Percentiles rank a stretch among this genome's conserved stretches.
Conservation (phyloP, 2,113 vertebrate species). For the Tenebrosternarchus preto region DNA sequence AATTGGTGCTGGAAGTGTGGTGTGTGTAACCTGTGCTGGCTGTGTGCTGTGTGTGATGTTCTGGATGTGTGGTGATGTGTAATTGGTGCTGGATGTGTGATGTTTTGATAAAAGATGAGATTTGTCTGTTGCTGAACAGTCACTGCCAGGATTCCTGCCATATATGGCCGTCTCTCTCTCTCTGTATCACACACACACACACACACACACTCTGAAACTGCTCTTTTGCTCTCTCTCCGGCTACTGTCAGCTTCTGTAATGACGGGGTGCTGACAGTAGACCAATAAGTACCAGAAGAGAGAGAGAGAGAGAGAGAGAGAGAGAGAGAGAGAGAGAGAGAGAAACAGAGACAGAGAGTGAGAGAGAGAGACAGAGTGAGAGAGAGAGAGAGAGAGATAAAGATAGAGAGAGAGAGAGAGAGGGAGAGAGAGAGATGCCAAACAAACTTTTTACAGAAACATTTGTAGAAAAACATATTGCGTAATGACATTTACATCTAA, state of each 20-base stretch:
- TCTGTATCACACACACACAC: not conserved
- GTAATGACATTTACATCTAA: not conserved
- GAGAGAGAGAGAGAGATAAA: no score
- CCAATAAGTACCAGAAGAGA: constrained; percentile 27
- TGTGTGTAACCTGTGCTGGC: not conserved
- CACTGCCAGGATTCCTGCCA: constrained; percentile 33
- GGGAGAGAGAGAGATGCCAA: not conserved
- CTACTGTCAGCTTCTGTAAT: constrained; percentile 43
- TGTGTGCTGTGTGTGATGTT: no score
- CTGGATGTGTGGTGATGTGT: no score
- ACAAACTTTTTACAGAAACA: not conserved
- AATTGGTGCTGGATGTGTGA: constrained; percentile 10
- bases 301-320: not conserved
- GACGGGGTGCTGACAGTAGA: constrained; percentile 56
- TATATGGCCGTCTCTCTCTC: constrained; percentile 30
- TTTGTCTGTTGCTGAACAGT: constrained; percentile 26
- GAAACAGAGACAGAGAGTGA: no score
- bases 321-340: no score
- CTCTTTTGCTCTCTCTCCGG: constrained; percentile 4
- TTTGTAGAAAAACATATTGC: constrained; percentile 10
- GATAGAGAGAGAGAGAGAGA: no score
- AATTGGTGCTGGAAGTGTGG: no score
- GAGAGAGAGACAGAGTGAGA: not conserved
- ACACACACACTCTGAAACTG: not conserved
- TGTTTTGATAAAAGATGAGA: constrained; percentile 14